phyloP scores from a whole-genome alignment of 1,140 invertebrate genomes.

The Galleria mellonella region DNA sequence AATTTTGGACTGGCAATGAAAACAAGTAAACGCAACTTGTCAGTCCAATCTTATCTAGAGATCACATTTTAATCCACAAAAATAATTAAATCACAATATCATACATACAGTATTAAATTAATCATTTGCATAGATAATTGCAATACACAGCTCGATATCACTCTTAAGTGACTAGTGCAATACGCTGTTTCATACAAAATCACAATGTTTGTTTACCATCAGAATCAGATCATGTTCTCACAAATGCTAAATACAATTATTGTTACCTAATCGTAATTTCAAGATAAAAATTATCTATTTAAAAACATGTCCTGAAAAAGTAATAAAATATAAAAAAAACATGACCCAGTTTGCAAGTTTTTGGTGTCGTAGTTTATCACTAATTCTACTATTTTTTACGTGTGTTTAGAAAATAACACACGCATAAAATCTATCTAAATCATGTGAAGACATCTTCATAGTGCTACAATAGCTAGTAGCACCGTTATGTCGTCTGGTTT shows the following conservation, averaged over 20 bases:
- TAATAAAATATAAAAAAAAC: conserved; percentile 9
- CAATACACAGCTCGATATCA: conserved; percentile 10
- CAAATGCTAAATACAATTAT: conserved; percentile 9
- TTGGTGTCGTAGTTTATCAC: conserved; percentile 53
- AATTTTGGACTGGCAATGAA: no score
- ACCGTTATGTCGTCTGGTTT: conserved; percentile 99
- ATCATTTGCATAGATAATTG: no score
- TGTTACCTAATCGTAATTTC: conserved; percentile 5
- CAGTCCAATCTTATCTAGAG: no score
- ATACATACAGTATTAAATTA: no score
- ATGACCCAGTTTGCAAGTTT: conserved; percentile 32
- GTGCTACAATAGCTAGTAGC: conserved; percentile 90
- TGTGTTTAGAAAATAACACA: conserved; percentile 30
- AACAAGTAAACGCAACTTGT: no score
- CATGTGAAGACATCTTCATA: conserved; percentile 75
- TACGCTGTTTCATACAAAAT: conserved; percentile 13
- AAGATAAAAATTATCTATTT: conserved; percentile 1
- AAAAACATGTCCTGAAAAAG: conserved; percentile 1
- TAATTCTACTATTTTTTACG: conserved; percentile 41
- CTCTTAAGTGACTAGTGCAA: conserved; percentile 13
- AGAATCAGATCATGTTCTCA: conserved; percentile 18
- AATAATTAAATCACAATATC: no score
- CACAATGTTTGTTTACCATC: conserved; percentile 14
- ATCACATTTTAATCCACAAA: no score
- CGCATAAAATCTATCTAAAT: conserved; percentile 39